Conservation (phyloP, 2,113 vertebrate genomes). For the Onychostruthus taczanowskii region DNA sequence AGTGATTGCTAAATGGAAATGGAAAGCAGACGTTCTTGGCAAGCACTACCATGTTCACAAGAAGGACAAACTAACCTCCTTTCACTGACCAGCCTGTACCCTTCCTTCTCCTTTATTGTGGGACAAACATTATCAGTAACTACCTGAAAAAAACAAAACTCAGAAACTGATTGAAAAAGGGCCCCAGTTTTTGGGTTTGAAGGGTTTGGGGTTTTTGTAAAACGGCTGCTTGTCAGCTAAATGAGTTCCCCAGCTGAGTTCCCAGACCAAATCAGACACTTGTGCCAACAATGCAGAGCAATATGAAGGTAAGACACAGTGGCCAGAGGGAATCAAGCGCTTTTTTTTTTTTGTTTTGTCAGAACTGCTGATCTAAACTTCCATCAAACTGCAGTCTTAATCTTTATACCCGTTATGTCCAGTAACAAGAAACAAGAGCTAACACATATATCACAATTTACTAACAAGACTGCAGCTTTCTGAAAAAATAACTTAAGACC, state of each 20-base stretch:
- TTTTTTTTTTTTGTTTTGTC: not conserved
- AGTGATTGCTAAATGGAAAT: not conserved
- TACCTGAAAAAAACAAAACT: not conserved
- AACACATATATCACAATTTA: not conserved
- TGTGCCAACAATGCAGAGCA: not conserved
- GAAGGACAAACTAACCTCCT: not conserved
- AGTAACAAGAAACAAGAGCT: not conserved
- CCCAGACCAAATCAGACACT: not conserved
- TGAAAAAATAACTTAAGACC: not conserved
- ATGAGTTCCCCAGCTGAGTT: not conserved
- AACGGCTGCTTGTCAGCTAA: not conserved
- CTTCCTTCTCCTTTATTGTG: not conserved
- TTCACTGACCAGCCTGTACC: not conserved
- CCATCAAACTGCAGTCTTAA: not conserved
- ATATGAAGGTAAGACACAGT: not conserved
- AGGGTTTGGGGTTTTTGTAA: not conserved
- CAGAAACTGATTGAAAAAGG: not conserved
- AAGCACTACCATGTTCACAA: not conserved
- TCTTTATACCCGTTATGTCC: not conserved
- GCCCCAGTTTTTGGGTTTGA: not conserved
- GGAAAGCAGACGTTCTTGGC: not conserved
- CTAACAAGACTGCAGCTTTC: not conserved
- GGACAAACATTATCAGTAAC: not conserved
- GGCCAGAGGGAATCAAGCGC: not conserved
- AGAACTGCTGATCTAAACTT: not conserved